phyloP scores from a whole-genome alignment of 2,888 invertebrate genomes.

The Hypselothyrea guttata region DNA sequence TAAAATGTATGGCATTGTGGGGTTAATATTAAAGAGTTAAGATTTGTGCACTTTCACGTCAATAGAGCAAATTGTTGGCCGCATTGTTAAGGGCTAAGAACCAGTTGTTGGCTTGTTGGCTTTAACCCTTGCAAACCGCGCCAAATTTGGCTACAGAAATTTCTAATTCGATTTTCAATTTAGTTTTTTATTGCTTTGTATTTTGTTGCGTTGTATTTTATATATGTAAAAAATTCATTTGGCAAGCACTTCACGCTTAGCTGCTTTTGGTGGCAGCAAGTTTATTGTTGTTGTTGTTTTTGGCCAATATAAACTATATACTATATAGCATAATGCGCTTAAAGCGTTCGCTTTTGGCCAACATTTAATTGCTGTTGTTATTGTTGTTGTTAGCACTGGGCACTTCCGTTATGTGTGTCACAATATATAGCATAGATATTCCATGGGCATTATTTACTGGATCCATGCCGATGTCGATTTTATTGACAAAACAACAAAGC shows the following conservation, averaged over 20 bases:
- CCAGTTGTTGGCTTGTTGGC: constrained; percentile 10
- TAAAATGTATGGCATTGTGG: constrained; percentile 19
- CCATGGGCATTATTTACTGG: constrained; percentile 23
- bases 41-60: constrained; percentile 32
- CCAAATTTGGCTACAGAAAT: constrained; percentile 40
- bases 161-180: constrained; percentile 45
- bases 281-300: constrained; percentile 24
- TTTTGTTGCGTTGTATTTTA: constrained; percentile 21
- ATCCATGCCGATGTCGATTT: constrained; percentile 15
- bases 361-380: constrained; percentile 47
- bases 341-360: constrained; percentile 61
- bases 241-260: constrained; percentile 78
- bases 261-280: constrained; percentile 66
- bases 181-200: too few relatives aligned
- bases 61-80: constrained; percentile 29
- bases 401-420: constrained; percentile 69
- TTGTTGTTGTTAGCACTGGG: constrained; percentile 43
- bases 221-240: constrained; percentile 67
- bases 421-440: constrained; percentile 13
- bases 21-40: constrained; percentile 15
- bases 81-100: constrained; percentile 24
- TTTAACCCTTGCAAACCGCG: constrained; percentile 23
- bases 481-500: constrained; percentile 74
- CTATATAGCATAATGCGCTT: too few relatives aligned
- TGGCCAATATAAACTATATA: constrained; percentile 48